phyloP scores from a whole-genome alignment of 2,797 vertebrate species.

The Muscicapa striata region DNA sequence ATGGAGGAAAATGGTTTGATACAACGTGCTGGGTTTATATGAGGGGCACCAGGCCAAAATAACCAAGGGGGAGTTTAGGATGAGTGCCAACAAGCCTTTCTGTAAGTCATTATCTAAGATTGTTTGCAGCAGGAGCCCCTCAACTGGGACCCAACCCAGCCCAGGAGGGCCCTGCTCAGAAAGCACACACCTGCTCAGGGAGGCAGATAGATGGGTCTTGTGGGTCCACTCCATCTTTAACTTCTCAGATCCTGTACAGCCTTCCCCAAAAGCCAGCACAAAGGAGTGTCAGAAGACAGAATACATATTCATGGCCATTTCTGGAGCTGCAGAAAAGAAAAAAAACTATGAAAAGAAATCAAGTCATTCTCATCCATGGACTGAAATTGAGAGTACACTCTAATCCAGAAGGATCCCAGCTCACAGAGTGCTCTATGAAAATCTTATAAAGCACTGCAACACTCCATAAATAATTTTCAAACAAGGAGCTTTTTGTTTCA shows the following conservation, averaged over 20 bases:
- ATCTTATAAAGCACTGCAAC: constrained; percentile 62
- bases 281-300: not conserved
- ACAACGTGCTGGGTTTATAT: not conserved
- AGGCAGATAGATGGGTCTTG: not conserved
- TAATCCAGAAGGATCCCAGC: constrained; percentile 54
- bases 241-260: not conserved
- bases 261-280: not conserved
- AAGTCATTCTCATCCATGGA: constrained; percentile 48
- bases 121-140: not conserved
- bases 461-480: constrained; percentile 76
- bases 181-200: not conserved
- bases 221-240: not conserved
- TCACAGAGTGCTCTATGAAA: constrained; percentile 61
- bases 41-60: not conserved
- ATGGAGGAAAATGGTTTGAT: not conserved
- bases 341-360: constrained; percentile 65
- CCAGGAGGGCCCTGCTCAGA: accelerated
- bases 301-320: constrained; percentile 58
- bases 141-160: not conserved
- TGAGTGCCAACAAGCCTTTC: not conserved
- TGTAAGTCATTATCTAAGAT: not conserved
- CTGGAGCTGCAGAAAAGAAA: constrained; percentile 7
- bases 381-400: constrained; percentile 63
- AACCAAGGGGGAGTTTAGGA: not conserved
- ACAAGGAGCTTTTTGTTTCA: constrained; percentile 66